Evolutionary conservation across 53 echinoderm and acorn worm genomes (phyloP), one percentile per base, ranked within the genome.

Genomic region (Luidia sarsii): DNA sequence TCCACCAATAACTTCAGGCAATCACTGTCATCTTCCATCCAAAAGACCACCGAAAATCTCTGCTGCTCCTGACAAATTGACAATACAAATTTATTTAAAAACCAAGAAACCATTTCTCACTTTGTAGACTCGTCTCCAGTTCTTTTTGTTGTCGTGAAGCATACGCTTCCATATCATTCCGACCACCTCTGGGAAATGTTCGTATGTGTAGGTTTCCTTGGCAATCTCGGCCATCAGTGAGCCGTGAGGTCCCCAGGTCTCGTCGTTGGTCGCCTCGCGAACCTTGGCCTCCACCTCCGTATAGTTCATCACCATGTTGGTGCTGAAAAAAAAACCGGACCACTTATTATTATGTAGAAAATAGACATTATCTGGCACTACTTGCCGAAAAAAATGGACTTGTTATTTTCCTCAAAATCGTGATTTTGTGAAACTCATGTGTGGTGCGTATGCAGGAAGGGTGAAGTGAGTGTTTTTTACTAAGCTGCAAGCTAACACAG

Each of bases 241-340:
- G 6, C 97, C 97, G 30, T 96, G 97, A n/a, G 97, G 97, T 23
- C 97, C 97, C 97, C 97, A 96, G 43, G 90, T 82, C 19, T 96
- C 97, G 39, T 96, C 97, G 41, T 91, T 96, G 19, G 97, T 96
- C 9, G 97, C 97, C 48, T 96, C 97, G 45, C 97, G 75, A 1
- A 96, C 97, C 55, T 96, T 96, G 22, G 97, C 87, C 59, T 96
- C 97, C 31, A 91, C 91, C 41, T 96, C 97, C 56, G 90, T 96
- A 79, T 96, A 96, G 68, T 96, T 96, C 97, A 96, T 96, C 65
- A 96, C 97, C 82, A 96, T 88, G 65, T 96, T 96, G 88, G 97
- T 96, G 72, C 97, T 96, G 32, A 31, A 38, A 67, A 30, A 30
- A n/a, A n/a, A n/a, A n/a, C n/a, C n/a, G n/a, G n/a, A n/a, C n/a